Base-by-base conservation (phyloP, 1,140 invertebrate genomes). In the Thereuonema tuberculata region DNA sequence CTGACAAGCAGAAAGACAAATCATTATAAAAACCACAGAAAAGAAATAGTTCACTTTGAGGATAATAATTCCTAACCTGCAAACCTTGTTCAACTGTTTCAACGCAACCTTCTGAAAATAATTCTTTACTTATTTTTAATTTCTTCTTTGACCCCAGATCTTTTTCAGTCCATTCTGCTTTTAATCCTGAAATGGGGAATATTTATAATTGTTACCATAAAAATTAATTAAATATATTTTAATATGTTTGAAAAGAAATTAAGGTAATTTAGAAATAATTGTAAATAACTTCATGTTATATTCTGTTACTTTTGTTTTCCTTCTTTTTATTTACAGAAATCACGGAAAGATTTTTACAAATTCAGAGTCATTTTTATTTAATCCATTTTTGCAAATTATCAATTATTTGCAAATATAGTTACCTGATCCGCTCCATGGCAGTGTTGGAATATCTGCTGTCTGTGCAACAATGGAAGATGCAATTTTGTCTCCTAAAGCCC, bases 401-500 rank as follows among this genome's bases (percentile, higher is more conserved):
- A n/a, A n/a, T n/a, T n/a, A n/a, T n/a, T n/a, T n/a, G n/a, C n/a
- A 50, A 12, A 9, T 50, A 5, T 61, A 49, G 53, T 65, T 61
- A 74, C 71, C 89, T 60, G 88, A 89, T 1, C 97, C 97, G 66
- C 94, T 98, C 97, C 97, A 99, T 0, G 95, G 90, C 49, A 99
- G 72, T 0, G 97, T 99, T 1, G 97, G 97, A 67, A 99, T 93
- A 1, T 93, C 84, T 0, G 95, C 96, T 0, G 95, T 98, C 79
- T 99, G 96, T 9, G 97, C 97, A 2, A 99, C 94, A 64, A 99
- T 98, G 49, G 93, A 97, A 0, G 94, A 98, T 0, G 97, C 97
- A 62, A 99, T 99, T 76, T 99, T 99, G 73, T 99, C 97, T 46
- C 97, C 97, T 0, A 99, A 76, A 0, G 95, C 90, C 94, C 95